Percentiles rank a stretch among this genome's conserved stretches.
phyloP scores from a whole-genome alignment of 2,113 vertebrate genomes.

The Hippolais icterina region DNA sequence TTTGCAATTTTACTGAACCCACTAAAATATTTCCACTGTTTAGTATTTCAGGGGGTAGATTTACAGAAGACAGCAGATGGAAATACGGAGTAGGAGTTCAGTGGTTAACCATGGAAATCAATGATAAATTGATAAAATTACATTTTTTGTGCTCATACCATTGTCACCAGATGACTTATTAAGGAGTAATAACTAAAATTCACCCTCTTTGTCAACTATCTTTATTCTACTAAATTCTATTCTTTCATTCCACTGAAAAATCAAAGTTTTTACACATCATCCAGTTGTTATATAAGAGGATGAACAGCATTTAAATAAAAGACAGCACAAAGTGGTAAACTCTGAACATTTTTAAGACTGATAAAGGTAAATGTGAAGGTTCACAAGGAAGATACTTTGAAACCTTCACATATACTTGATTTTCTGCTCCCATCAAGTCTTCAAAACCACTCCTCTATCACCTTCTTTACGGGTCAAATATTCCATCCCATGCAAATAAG shows the following conservation, averaged over 20 bases:
- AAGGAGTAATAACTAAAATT: background rate
- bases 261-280: background rate
- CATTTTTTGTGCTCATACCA: rapidly evolving
- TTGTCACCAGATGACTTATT: background rate
- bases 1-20: background rate
- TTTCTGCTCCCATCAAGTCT: background rate
- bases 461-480: background rate
- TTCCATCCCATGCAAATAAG: background rate
- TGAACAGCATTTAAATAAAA: background rate
- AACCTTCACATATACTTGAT: background rate
- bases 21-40: background rate
- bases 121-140: background rate
- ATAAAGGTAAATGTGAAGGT: background rate
- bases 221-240: background rate
- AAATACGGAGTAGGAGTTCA: background rate
- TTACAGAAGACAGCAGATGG: background rate
- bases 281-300: background rate
- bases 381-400: background rate
- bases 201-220: background rate
- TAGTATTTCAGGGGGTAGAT: background rate
- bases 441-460: background rate
- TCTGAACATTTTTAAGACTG: background rate
- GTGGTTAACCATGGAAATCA: background rate
- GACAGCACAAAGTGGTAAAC: background rate
- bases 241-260: background rate